A percentile compares a stretch with the other conserved stretches of the same genome.
Conservation (phyloP, 2,888 invertebrate genomes). For the Eupithecia inturbata region DNA sequence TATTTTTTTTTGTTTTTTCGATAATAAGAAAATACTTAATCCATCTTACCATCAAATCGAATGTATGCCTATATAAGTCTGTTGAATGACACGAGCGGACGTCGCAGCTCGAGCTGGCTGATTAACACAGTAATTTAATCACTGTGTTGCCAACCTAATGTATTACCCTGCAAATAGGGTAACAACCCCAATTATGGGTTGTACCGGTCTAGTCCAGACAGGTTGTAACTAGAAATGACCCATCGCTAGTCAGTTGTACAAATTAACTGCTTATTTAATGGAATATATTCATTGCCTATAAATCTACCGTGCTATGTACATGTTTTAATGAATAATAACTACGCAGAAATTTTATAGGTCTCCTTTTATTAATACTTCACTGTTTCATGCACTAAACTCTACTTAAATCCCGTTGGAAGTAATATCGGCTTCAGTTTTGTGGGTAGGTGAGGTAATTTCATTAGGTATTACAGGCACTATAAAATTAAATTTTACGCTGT, state of each 20-base stretch:
- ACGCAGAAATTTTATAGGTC: conserved; percentile 14
- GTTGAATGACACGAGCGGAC: conserved; percentile 42
- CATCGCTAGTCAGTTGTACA: conserved; percentile 23
- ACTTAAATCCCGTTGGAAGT: not conserved
- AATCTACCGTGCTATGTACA: conserved; percentile 21
- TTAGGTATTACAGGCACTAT: not conserved
- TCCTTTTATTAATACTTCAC: conserved; percentile 10
- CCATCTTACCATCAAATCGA: not conserved
- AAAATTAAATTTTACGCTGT: not conserved
- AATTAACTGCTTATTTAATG: conserved; percentile 31
- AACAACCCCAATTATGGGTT: conserved; percentile 66
- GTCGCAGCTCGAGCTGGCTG: conserved; percentile 48
- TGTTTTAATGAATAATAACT: conserved; percentile 19
- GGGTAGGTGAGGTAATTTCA: not conserved
- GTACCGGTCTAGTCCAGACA: conserved; percentile 39
- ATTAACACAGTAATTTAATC: conserved; percentile 64
- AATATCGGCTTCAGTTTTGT: not conserved
- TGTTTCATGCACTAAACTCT: conserved; percentile 9
- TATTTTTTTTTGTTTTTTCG: not conserved
- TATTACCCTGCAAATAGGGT: conserved; percentile 59
- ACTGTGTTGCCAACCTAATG: conserved; percentile 63
- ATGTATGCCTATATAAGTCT: not conserved
- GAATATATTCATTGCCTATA: conserved; percentile 36
- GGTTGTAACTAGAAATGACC: conserved; percentile 30
- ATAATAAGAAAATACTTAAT: not conserved